A percentile compares a stretch with the other conserved stretches of the same genome.
These are phyloP conservation scores for Drosophila eugracilis DNA, from an alignment of 1,140 invertebrate genomes.

Conservation along the genomic window DNA sequence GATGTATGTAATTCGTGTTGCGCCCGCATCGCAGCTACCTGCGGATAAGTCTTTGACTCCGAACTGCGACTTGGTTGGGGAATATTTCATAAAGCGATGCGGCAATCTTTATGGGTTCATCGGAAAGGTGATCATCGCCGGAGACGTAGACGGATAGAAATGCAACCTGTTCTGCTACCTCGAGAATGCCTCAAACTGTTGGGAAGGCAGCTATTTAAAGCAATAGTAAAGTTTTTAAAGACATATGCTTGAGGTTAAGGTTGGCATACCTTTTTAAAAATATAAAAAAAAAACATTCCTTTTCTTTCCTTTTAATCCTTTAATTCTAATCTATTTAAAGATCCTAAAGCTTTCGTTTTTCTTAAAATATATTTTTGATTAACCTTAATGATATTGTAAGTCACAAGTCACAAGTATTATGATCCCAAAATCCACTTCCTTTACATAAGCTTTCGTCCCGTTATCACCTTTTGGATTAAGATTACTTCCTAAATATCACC, in stretches of 20 bases:
- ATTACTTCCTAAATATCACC: background rate
- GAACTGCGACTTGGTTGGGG: conserved; percentile 16
- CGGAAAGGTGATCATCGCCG: conserved; percentile 74
- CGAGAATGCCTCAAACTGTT: conserved; percentile 52
- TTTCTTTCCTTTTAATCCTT: too few relatives aligned
- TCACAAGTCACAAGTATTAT: background rate
- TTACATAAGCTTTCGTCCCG: background rate
- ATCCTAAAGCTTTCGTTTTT: too few relatives aligned
- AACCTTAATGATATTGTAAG: background rate
- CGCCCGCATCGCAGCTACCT: conserved; percentile 76
- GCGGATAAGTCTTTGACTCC: conserved; percentile 42
- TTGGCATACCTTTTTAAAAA: too few relatives aligned
- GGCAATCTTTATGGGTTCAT: conserved; percentile 80
- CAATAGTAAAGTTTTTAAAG: conserved; percentile 10
- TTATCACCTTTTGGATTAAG: too few relatives aligned
- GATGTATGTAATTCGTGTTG: conserved; percentile 83
- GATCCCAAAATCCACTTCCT: background rate
- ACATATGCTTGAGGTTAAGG: background rate
- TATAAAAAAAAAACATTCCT: too few relatives aligned
- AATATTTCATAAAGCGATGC: conserved; percentile 78
- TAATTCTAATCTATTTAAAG: background rate
- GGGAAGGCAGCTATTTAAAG: conserved; percentile 23
- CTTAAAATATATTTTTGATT: background rate
- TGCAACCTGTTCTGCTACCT: conserved; percentile 69
- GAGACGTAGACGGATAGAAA: conserved; percentile 40